Conservation (phyloP, 2,888 invertebrate species). For the Limenitis camilla region DNA sequence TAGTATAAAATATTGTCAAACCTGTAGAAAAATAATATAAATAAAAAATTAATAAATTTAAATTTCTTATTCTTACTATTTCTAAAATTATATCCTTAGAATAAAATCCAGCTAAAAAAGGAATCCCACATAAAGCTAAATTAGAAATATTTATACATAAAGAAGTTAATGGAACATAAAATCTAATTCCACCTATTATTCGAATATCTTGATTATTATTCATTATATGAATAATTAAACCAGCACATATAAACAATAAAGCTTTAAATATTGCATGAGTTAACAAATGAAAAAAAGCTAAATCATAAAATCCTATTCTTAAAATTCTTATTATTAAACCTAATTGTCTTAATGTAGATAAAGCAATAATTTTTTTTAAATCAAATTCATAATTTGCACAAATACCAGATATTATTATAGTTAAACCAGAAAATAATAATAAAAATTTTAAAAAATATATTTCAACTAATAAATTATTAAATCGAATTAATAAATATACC, state of each 20-base stretch:
- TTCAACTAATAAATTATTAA: slow-evolving; percentile 67
- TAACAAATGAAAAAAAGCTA: slow-evolving; percentile 82
- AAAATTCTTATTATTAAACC: slow-evolving; percentile 82
- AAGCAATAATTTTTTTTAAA: slow-evolving; percentile 86
- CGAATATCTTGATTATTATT: slow-evolving; percentile 81
- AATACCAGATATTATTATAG: slow-evolving; percentile 76
- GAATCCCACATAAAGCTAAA: slow-evolving; percentile 77
- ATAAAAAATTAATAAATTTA: slow-evolving; percentile 71
- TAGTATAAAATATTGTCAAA: slow-evolving; percentile 73
- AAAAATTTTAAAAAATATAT: slow-evolving; percentile 61
- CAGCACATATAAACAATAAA: slow-evolving; percentile 82
- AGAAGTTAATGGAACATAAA: slow-evolving; percentile 67
- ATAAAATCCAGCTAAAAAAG: slow-evolving; percentile 79
- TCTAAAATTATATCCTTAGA: slow-evolving; percentile 79
- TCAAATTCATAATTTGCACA: slow-evolving; percentile 80
- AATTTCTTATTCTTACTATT: slow-evolving; percentile 61
- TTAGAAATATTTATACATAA: slow-evolving; percentile 74
- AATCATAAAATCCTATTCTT: slow-evolving; percentile 65
- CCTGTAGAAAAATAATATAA: slow-evolving; percentile 74
- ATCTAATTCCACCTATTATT: slow-evolving; percentile 65
- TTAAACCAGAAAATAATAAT: slow-evolving; percentile 72
- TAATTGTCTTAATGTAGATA: slow-evolving; percentile 83
- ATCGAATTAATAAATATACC: slow-evolving; percentile 82
- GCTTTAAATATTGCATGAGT: slow-evolving; percentile 85
- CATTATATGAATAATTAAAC: slow-evolving; percentile 79